A percentile compares a stretch with the other conserved stretches of the same genome.
Conservation (phyloP, 2,888 invertebrate species). For the Zaprionus bogoriensis region DNA sequence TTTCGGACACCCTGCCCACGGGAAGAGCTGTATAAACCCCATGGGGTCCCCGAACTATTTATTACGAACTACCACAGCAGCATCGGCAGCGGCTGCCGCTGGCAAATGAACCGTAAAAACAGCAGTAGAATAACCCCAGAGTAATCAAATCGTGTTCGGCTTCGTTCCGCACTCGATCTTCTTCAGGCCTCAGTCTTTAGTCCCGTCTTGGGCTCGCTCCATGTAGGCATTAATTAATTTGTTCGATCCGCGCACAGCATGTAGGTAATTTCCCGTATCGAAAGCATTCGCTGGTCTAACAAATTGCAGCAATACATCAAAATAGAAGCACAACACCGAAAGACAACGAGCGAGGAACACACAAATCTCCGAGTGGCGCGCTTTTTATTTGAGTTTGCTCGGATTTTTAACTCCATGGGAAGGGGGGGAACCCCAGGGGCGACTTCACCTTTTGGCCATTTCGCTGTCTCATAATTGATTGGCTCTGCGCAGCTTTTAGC, state of each 20-base stretch:
- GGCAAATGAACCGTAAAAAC: conserved; percentile 63
- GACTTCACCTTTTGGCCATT: conserved; percentile 58
- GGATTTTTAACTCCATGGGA: conserved; percentile 1
- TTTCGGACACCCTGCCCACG: conserved; percentile 26
- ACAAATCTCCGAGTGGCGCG: conserved; percentile 29
- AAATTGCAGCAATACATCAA: conserved; percentile 73
- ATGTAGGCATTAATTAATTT: conserved; percentile 69
- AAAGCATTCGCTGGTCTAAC: conserved; percentile 56
- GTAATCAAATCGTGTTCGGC: conserved; percentile 56
- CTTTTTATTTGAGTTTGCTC: conserved; percentile 31
- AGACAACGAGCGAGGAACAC: background rate
- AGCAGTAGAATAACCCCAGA: conserved; percentile 43
- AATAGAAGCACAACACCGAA: conserved; percentile 32
- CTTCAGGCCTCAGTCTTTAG: conserved; percentile 20
- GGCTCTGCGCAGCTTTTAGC: conserved; percentile 52
- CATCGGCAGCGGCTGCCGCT: conserved; percentile 8
- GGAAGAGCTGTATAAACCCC: conserved; percentile 28
- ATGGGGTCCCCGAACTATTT: conserved; percentile 68
- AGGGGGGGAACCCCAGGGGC: conserved; percentile 17
- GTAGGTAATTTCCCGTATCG: conserved; percentile 73
- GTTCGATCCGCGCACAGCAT: conserved; percentile 70
- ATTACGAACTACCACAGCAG: conserved; percentile 41
- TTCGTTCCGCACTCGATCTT: conserved; percentile 57
- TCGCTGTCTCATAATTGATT: conserved; percentile 61
- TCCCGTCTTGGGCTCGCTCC: conserved; percentile 23